Conservation (phyloP, 2,113 vertebrate species). For the Ariopsis seemanni region DNA sequence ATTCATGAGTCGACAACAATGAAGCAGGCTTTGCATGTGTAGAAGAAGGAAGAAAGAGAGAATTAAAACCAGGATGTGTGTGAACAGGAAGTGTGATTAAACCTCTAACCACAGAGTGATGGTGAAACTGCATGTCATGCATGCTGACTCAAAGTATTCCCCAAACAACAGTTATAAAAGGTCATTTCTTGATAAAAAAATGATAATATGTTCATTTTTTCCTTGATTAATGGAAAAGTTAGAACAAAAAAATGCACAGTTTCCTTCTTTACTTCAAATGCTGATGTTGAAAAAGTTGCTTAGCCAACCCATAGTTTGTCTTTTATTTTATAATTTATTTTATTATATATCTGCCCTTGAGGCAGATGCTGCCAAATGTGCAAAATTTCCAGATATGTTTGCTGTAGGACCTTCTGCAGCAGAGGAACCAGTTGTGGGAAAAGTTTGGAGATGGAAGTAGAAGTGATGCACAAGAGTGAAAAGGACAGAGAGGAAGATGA, state of each 20-base stretch:
- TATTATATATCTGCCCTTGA: too few species aligned
- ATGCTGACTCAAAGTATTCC: neutral
- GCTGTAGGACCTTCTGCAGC: too few species aligned
- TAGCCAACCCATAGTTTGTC: neutral
- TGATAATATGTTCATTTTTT: neutral
- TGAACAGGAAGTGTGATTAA: neutral
- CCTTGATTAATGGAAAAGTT: neutral
- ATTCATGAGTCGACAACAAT: neutral
- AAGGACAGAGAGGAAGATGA: too few species aligned
- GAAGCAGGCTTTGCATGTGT: neutral
- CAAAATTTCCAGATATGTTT: too few species aligned
- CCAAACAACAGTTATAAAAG: neutral
- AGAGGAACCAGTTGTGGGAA: too few species aligned
- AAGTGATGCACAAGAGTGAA: too few species aligned
- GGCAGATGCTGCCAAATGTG: too few species aligned
- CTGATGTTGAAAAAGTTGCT: too few species aligned
- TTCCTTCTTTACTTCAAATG: neutral
- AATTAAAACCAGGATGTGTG: neutral
- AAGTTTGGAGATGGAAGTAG: too few species aligned
- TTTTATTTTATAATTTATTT: too few species aligned
- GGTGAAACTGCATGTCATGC: neutral
- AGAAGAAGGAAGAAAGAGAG: neutral
- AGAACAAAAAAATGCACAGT: neutral
- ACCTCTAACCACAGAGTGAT: neutral
- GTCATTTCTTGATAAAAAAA: neutral